These are phyloP conservation scores for Chloebia gouldiae DNA, from an alignment of 2,113 vertebrate species.

Conservation along the genomic window DNA sequence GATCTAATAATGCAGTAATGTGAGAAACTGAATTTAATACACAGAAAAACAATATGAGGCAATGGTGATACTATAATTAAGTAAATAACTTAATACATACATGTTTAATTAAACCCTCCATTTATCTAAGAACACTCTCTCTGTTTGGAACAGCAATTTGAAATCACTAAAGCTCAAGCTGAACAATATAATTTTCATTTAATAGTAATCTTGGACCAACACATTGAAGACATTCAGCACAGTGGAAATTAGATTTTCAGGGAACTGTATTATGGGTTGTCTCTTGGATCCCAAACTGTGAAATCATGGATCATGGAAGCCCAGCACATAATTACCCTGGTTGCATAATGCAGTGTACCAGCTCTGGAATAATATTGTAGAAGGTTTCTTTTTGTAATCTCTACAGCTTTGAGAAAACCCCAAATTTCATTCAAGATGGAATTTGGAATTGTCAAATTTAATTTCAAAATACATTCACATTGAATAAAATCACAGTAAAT, in stretches of 20 bases:
- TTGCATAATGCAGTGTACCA: background rate
- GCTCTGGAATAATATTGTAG: background rate
- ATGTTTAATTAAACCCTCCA: background rate
- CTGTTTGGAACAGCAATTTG: slow-evolving; percentile 26
- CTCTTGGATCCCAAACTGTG: background rate
- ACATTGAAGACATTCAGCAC: background rate
- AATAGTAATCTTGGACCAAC: background rate
- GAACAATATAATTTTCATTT: slow-evolving; percentile 21
- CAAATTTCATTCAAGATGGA: background rate
- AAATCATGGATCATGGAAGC: background rate
- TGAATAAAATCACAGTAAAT: background rate
- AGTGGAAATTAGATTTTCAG: background rate
- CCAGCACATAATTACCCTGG: background rate
- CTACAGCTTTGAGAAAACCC: background rate
- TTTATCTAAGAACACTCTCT: slow-evolving; percentile 21
- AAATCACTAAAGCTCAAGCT: slow-evolving; percentile 5
- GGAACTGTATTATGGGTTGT: background rate
- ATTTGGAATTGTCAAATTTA: background rate
- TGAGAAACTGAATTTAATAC: slow-evolving; percentile 16
- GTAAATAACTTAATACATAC: slow-evolving; percentile 44
- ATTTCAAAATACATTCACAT: background rate
- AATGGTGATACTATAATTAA: slow-evolving; percentile 44
- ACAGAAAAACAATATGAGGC: background rate
- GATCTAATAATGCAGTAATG: slow-evolving; percentile 12
- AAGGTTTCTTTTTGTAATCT: background rate